Base-by-base conservation (phyloP, 53 echinoderm and acorn worm species). In the Echinarachnius parma region DNA sequence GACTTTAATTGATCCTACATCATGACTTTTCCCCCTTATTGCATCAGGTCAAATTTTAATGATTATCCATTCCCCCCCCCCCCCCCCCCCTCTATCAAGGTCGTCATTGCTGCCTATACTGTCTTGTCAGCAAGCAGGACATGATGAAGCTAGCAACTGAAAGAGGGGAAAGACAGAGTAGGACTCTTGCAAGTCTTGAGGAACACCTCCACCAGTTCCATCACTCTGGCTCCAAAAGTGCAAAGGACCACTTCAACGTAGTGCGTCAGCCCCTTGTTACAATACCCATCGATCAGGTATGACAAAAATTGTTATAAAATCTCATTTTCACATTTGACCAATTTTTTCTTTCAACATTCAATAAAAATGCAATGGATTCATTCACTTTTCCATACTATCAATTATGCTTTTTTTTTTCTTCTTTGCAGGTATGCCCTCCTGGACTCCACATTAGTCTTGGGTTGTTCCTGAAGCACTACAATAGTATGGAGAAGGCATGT, bases 341-440 rank as follows among this genome's bases (percentile, higher is more conserved):
- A 16, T 64, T 2, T 57, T n/a, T n/a, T 18, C 58, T 57, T 14
- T 52, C 52, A 57, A 57, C 58, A 57, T 57, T 57, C 58, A 28
- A 57, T 57, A 9, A 25, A 57, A 25, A 28, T 57, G 58, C 58
- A 57, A 27, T 57, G 25, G 29, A 28, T 52, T 52, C 21, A n/a
- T n/a, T n/a, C n/a, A n/a, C n/a, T n/a, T n/a, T n/a, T n/a, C 50
- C 11, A 15, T 49, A 49, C 19, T 49, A n/a, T n/a, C n/a, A n/a
- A n/a, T n/a, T n/a, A n/a, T n/a, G n/a, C n/a, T n/a, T n/a, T n/a
- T n/a, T n/a, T n/a, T n/a, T n/a, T n/a, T n/a, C n/a, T 5, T 31
- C 28, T 64, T 64, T 26, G 31, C 50, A 67, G 67, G 67, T 67
- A 16, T 67, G 67, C 31, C 67, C 67, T 29, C 67, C 67, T 16